These are phyloP conservation scores for Barnardius zonarius DNA, from an alignment of 2,113 vertebrate species.

Conservation along the genomic window DNA sequence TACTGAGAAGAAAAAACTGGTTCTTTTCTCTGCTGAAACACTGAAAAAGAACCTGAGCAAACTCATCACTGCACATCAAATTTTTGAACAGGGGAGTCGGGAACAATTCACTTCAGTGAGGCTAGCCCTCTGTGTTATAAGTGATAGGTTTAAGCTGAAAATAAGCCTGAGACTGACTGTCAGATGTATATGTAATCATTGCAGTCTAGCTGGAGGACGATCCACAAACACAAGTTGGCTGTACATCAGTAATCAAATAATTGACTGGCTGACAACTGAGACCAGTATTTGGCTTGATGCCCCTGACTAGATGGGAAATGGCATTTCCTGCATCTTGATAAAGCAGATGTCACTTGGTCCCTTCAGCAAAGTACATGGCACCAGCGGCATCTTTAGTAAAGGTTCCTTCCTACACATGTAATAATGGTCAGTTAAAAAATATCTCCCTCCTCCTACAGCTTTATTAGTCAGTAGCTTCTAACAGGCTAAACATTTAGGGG, in stretches of 20 bases:
- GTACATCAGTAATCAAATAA: constrained; percentile 40
- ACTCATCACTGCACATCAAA: not conserved
- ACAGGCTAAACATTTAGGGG: not conserved
- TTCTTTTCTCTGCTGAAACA: not conserved
- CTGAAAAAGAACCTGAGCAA: not conserved
- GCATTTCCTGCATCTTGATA: constrained; percentile 31
- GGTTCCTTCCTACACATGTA: not conserved
- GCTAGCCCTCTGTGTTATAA: not conserved
- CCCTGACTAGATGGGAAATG: constrained; percentile 9
- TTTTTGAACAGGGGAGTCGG: not conserved
- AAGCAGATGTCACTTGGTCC: constrained; percentile 42
- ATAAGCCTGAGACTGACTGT: not conserved
- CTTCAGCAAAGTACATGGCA: constrained; percentile 19
- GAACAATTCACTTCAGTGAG: not conserved
- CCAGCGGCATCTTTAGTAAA: not conserved
- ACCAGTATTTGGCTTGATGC: constrained; percentile 24
- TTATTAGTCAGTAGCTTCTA: not conserved
- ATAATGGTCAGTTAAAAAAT: not conserved
- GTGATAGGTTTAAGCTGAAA: not conserved
- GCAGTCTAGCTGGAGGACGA: not conserved
- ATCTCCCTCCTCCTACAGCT: not conserved
- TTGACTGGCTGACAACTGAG: constrained; percentile 37
- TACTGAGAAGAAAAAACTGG: not conserved
- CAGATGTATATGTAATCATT: constrained; percentile 5
- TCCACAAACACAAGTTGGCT: constrained; percentile 5